phyloP scores from a whole-genome alignment of 2,888 invertebrate genomes.

The Encarsia formosa region DNA sequence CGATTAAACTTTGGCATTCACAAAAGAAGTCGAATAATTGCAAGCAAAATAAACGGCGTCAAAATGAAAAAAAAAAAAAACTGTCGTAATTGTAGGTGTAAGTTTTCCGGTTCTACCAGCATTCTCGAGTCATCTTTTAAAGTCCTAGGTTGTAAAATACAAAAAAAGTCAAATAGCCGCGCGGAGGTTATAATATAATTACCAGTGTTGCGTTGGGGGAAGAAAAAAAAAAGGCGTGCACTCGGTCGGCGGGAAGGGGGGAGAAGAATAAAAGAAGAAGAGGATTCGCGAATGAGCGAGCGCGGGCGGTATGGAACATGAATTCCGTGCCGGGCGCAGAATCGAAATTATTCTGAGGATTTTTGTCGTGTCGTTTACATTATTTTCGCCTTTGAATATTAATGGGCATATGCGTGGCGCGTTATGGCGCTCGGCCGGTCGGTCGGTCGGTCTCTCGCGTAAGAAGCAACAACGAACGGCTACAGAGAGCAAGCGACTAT shows the following conservation, averaged over 20 bases:
- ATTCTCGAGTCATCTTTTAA: no score
- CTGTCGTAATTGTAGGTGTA: no score
- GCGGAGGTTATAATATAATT: no score
- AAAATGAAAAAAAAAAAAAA: no score
- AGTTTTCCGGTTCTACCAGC: no score
- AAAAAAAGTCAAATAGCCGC: no score
- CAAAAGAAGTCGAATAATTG: no score
- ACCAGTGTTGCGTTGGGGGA: background rate
- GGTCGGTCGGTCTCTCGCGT: background rate
- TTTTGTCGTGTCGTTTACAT: conserved; percentile 52
- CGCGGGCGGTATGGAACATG: conserved; percentile 22
- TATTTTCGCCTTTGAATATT: conserved; percentile 53
- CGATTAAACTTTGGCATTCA: no score
- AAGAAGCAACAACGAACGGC: conserved; percentile 50
- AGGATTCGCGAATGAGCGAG: conserved; percentile 16
- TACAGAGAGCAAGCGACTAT: no score
- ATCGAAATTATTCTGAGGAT: conserved; percentile 52
- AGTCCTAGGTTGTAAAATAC: no score
- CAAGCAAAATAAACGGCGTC: no score
- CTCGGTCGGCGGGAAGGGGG: background rate
- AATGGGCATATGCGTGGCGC: conserved; percentile 51
- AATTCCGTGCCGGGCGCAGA: conserved; percentile 37
- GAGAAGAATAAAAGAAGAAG: background rate
- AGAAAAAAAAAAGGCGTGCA: background rate
- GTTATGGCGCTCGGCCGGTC: conserved; percentile 46